A percentile compares a stretch with the other conserved stretches of the same genome.
These are phyloP conservation scores for Channa argus DNA, from an alignment of 2,113 vertebrate species.

Conservation along the genomic window DNA sequence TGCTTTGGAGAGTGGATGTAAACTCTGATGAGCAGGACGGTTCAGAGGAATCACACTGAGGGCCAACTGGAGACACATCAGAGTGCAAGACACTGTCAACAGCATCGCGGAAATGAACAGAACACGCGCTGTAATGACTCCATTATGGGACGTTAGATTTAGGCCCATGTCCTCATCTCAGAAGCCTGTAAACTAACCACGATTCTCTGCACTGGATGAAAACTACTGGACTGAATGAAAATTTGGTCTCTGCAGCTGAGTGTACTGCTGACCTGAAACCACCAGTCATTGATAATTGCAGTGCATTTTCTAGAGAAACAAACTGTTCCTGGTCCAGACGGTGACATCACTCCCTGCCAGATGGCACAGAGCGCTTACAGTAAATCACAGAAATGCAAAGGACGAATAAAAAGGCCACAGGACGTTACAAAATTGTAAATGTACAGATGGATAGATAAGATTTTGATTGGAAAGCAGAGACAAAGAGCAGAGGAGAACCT, in stretches of 20 bases:
- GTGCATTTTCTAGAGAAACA: conserved; percentile 44
- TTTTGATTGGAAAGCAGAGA: neutral
- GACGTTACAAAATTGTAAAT: neutral
- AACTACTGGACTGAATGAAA: neutral
- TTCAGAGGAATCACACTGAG: neutral
- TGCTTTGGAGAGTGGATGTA: neutral
- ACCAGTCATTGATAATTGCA: conserved; percentile 64
- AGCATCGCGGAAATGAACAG: neutral
- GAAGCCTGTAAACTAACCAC: neutral
- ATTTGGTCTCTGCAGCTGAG: conserved; percentile 6
- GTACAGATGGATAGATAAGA: neutral
- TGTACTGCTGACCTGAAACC: conserved; percentile 58
- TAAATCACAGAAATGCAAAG: conserved; percentile 13
- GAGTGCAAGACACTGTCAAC: neutral
- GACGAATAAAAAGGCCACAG: neutral
- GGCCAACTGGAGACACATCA: conserved; percentile 23
- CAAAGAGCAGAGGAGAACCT: neutral
- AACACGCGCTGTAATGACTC: neutral
- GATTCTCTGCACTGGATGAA: neutral
- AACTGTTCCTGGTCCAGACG: conserved; percentile 60
- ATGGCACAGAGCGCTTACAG: conserved; percentile 37
- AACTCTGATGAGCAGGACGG: conserved; percentile 25
- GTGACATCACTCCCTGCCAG: conserved; percentile 52
- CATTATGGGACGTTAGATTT: neutral
- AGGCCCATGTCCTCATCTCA: neutral